Evolutionary conservation across 2,113 vertebrate species (phyloP).

Genomic region (Oryzias curvinotus): DNA sequence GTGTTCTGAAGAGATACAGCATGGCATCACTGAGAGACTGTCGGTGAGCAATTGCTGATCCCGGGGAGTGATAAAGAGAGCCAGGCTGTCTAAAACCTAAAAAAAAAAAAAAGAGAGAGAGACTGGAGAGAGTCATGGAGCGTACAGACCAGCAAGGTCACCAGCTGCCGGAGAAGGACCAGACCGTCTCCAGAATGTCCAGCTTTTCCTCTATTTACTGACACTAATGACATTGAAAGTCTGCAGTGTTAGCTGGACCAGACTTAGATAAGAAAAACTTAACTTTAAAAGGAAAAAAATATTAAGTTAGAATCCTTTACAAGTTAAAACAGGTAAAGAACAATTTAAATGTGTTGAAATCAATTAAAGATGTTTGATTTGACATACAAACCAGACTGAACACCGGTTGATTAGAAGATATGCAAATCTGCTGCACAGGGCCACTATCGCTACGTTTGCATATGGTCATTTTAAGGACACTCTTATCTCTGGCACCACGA

Average conservation of each 20-base stretch:
- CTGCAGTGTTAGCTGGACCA: not conserved
- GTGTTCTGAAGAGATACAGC: constrained; percentile 66
- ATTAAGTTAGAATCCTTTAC: not conserved
- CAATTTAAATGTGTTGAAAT: constrained; percentile 13
- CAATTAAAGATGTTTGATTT: constrained; percentile 56
- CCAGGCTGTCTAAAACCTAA: constrained; percentile 62
- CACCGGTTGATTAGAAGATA: constrained; percentile 69
- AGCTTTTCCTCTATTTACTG: constrained; percentile 43
- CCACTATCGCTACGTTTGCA: constrained; percentile 69
- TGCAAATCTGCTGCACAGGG: constrained; percentile 64
- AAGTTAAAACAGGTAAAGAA: not conserved
- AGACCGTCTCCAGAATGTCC: constrained; percentile 57
- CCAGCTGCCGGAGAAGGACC: constrained; percentile 67
- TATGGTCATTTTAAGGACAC: constrained; percentile 76
- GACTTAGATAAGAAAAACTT: constrained; percentile 1
- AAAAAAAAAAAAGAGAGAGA: constrained; percentile 39
- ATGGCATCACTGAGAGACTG: constrained; percentile 75
- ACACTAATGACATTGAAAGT: constrained; percentile 47
- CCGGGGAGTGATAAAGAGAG: constrained; percentile 75
- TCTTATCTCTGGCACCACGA: constrained; percentile 62
- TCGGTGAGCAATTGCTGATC: constrained; percentile 80
- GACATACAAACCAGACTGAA: constrained; percentile 24
- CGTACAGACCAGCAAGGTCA: constrained; percentile 74
- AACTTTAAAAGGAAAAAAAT: constrained; percentile 21
- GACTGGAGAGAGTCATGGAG: constrained; percentile 57